Percentiles rank a stretch among this genome's conserved stretches.
phyloP scores from a whole-genome alignment of 2,888 invertebrate species.

The Cephus spinipes region DNA sequence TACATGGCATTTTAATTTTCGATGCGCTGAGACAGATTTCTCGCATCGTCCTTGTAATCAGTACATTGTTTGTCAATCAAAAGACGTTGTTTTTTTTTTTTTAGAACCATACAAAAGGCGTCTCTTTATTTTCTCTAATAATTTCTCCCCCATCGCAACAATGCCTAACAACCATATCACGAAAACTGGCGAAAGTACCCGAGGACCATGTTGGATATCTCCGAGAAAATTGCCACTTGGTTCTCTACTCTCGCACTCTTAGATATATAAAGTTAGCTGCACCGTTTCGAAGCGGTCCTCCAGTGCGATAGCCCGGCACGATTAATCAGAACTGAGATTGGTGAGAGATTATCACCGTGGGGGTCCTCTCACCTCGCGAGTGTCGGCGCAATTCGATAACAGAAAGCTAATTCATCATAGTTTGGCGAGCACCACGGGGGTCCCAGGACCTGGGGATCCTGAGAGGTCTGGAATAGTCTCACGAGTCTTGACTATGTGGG shows the following conservation, averaged over 20 bases:
- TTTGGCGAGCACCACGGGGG: slow-evolving; percentile 45
- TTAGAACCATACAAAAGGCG: not conserved
- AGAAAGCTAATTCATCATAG: slow-evolving; percentile 49
- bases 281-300: not conserved
- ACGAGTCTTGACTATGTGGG: not conserved
- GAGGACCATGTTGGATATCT: not conserved
- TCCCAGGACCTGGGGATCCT: not conserved
- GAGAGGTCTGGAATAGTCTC: not conserved
- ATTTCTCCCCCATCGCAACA: not conserved
- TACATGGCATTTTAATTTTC: slow-evolving; percentile 5
- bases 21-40: not conserved
- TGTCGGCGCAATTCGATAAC: slow-evolving; percentile 45
- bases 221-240: not conserved
- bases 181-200: not conserved
- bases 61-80: not conserved
- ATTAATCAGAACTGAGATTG: slow-evolving; percentile 49
- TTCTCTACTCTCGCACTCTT: not conserved
- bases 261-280: not conserved
- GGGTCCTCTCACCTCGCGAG: slow-evolving; percentile 40
- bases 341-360: slow-evolving; percentile 48
- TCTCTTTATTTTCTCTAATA: not conserved
- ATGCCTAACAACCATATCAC: not conserved
- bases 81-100: not conserved
- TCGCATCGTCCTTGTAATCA: slow-evolving; percentile 1
- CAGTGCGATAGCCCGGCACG: slow-evolving; percentile 32